Evolutionary conservation across 2,797 vertebrate genomes (phyloP), one percentile per base, ranked within the genome.

Genomic region (Naso thynnoides): DNA sequence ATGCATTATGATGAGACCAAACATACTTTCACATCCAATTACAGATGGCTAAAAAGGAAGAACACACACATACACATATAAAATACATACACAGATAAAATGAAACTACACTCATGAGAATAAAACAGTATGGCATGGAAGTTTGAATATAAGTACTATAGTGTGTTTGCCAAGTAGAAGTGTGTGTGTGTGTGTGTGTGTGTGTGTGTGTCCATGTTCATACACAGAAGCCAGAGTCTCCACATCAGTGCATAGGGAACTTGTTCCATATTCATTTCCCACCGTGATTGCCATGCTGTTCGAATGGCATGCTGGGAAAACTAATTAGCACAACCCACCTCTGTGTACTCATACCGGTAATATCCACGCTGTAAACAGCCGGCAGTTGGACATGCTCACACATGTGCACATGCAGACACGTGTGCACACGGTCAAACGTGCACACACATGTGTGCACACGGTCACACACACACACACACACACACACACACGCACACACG

Each of bases 301-400:
- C 58, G 77, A 92, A 91, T 44, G 59, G 84, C 94, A 93, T 93
- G 93, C 92, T 94, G 93, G 80, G 91, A 92, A 90, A 93, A 92
- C 90, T 94, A 94, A 95, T 94, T 95, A 94, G 91, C 90, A 85
- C 88, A 85, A 88, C 84, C 88, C 88, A 94, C 91, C 90, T 92
- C 90, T 83, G 83, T 88, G 89, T 82, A 79, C 89, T 89, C 85
- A 86, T 80, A 91, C 83, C 81, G 83, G 85, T 87, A 85, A 87
- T 84, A 89, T 91, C 80, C 57, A 33, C 4, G 68, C 76, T 73
- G 82, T 83, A 87, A 86, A 83, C 83, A 88, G 83, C 68, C 75
- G 78, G 70, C 71, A 85, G 79, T 87, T 74, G 87, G 79, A 88
- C 79, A 82, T 83, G 79, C 85, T 42, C 79, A 88, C 88, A 83